Evolutionary conservation across 2,113 vertebrate species (phyloP).

Genomic region (Mesocricetus auratus): DNA sequence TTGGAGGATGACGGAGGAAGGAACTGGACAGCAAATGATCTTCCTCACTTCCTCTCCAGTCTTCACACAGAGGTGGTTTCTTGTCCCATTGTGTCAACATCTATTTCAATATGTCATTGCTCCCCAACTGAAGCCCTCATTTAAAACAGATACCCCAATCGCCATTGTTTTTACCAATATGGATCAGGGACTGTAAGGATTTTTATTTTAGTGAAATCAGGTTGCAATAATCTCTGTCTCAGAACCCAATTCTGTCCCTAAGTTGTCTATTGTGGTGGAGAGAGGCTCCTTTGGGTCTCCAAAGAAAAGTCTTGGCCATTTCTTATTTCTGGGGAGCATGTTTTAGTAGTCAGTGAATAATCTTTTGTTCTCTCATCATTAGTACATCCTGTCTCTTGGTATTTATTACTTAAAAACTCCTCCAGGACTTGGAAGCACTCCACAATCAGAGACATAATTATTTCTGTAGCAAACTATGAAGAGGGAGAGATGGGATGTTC

Average conservation of each 20-base stretch:
- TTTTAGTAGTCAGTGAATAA: background rate
- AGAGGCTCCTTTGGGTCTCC: background rate
- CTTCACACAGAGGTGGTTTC: background rate
- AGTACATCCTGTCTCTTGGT: background rate
- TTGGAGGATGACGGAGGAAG: background rate
- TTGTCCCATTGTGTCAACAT: background rate
- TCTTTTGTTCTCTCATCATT: background rate
- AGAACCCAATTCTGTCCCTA: constrained; percentile 15
- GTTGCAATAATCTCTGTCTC: background rate
- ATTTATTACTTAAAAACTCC: constrained; percentile 47
- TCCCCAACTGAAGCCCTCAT: background rate
- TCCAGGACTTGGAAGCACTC: background rate
- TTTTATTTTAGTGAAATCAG: background rate
- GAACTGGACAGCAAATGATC: background rate
- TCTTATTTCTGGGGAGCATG: constrained; percentile 50
- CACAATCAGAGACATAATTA: constrained; percentile 34
- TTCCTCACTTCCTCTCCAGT: background rate
- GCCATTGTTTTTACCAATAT: background rate
- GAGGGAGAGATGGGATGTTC: background rate
- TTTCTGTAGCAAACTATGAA: constrained; percentile 33
- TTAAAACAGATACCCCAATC: background rate
- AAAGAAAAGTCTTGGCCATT: background rate
- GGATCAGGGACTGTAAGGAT: background rate
- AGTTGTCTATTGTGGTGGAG: background rate
- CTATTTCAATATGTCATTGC: background rate